Evolutionary conservation across 2,888 invertebrate genomes (phyloP).

Genomic region (Notodonta dromedarius): DNA sequence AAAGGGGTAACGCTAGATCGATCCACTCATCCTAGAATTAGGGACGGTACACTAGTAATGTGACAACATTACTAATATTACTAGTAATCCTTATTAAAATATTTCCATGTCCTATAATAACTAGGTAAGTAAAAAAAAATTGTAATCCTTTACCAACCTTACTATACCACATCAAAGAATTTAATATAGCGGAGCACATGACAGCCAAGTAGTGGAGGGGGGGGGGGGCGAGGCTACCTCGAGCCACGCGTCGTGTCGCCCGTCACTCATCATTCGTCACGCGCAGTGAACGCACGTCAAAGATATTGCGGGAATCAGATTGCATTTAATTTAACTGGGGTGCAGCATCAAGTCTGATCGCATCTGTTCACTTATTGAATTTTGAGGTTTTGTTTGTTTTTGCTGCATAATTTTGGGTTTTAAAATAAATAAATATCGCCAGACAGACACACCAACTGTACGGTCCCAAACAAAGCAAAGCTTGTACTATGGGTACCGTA

Average conservation of each 20-base stretch:
- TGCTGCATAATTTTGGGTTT: too few species aligned
- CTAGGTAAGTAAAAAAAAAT: slow-evolving; percentile 25
- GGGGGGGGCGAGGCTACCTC: slow-evolving; percentile 51
- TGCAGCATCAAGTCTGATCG: slow-evolving; percentile 51
- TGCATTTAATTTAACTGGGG: slow-evolving; percentile 55
- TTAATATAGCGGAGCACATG: slow-evolving; percentile 54
- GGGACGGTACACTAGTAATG: too few species aligned
- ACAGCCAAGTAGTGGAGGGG: slow-evolving; percentile 26
- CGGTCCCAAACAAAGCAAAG: too few species aligned
- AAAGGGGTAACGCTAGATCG: too few species aligned
- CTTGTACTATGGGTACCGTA: too few species aligned
- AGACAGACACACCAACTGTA: too few species aligned
- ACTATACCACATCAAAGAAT: slow-evolving; percentile 50
- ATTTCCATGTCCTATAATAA: too few species aligned
- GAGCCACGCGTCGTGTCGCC: slow-evolving; percentile 49
- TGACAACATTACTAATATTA: too few species aligned
- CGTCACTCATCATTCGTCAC: slow-evolving; percentile 78
- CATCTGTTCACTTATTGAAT: slow-evolving; percentile 35
- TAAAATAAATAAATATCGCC: too few species aligned
- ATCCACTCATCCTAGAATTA: too few species aligned
- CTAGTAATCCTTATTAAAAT: too few species aligned
- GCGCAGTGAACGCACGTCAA: slow-evolving; percentile 60
- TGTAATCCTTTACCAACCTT: slow-evolving; percentile 33
- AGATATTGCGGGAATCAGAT: slow-evolving; percentile 59
- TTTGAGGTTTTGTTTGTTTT: slow-evolving; percentile 39